These are phyloP conservation scores for Gallinago undulata DNA, from an alignment of 2,113 vertebrate genomes.

Conservation along the genomic window DNA sequence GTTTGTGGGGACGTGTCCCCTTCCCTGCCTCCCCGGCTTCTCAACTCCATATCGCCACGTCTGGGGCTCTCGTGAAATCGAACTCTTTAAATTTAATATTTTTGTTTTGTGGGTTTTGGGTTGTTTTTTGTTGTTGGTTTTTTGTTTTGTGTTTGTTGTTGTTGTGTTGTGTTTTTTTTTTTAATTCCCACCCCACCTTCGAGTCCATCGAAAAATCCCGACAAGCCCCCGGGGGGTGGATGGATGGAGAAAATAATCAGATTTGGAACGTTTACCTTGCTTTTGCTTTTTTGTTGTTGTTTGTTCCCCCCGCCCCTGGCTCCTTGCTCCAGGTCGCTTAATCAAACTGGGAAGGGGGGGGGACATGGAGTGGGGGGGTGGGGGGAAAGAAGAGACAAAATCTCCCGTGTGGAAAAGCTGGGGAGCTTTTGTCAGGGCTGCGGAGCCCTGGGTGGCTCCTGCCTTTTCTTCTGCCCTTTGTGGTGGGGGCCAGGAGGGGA, in stretches of 20 bases:
- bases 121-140: too few relatives aligned
- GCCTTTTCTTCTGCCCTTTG: slow-evolving; percentile 24
- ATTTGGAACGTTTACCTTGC: background rate
- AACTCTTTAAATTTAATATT: background rate
- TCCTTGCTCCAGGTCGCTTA: background rate
- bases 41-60: background rate
- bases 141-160: too few relatives aligned
- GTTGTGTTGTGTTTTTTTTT: background rate
- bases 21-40: background rate
- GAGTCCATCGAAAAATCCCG: background rate
- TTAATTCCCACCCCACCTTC: background rate
- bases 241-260: background rate
- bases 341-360: background rate
- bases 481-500: background rate
- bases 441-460: background rate
- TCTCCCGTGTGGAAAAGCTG: background rate
- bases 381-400: background rate
- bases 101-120: too few relatives aligned
- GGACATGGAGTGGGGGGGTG: too few relatives aligned
- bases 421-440: background rate
- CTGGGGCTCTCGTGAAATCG: background rate
- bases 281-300: background rate
- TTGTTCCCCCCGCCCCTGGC: background rate
- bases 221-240: background rate
- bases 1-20: background rate